Conservation (phyloP, 1,140 invertebrate genomes). For the Drosophila saltans region DNA sequence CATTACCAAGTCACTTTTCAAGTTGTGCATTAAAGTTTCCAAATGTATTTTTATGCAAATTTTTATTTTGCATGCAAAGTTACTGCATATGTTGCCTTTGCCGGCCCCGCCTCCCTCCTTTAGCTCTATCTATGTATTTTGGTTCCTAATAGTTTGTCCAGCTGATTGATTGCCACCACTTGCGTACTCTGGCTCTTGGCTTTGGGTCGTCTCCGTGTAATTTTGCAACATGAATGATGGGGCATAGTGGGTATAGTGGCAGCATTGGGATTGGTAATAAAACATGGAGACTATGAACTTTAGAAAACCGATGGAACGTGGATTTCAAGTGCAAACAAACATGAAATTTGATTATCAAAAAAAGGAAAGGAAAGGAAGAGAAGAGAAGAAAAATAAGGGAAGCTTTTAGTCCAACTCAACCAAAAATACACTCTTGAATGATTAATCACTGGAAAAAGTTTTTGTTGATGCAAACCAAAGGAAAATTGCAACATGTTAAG, state of each 20-base stretch:
- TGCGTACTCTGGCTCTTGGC: neutral
- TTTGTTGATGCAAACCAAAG: slow-evolving; percentile 31
- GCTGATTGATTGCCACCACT: slow-evolving; percentile 57
- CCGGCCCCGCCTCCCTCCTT: neutral
- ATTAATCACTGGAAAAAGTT: slow-evolving; percentile 39
- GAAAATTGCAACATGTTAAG: slow-evolving; percentile 22
- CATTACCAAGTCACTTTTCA: too few relatives aligned
- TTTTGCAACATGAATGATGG: slow-evolving; percentile 48
- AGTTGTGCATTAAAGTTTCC: too few relatives aligned
- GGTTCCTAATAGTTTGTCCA: slow-evolving; percentile 52
- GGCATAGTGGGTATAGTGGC: neutral
- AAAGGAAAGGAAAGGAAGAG: neutral
- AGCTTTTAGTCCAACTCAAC: neutral
- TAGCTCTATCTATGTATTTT: slow-evolving; percentile 12
- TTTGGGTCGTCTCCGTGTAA: neutral
- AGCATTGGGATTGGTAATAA: neutral
- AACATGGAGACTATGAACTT: slow-evolving; percentile 18
- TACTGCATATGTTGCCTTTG: neutral
- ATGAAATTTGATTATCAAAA: slow-evolving; percentile 63
- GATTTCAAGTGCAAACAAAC: slow-evolving; percentile 60
- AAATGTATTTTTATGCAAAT: slow-evolving; percentile 19
- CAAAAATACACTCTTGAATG: slow-evolving; percentile 8
- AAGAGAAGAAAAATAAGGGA: neutral
- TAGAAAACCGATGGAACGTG: slow-evolving; percentile 11
- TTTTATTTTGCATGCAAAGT: slow-evolving; percentile 28